Conservation (phyloP, 2,888 invertebrate genomes). For the Dolomedes plantarius region DNA sequence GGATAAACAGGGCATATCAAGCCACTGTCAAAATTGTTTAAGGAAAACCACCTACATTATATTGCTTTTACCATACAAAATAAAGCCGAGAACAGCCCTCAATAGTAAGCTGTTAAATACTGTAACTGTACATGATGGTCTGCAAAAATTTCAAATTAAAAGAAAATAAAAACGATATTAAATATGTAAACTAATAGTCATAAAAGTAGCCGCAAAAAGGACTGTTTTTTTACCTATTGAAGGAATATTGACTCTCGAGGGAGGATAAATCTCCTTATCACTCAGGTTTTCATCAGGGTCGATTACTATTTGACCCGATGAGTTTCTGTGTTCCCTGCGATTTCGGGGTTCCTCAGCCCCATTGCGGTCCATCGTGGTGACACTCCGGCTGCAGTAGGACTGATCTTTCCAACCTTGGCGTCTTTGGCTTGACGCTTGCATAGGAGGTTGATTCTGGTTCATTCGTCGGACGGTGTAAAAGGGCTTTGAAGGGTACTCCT, state of each 20-base stretch:
- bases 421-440: slow-evolving; percentile 33
- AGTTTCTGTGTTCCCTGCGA: slow-evolving; percentile 64
- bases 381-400: slow-evolving; percentile 55
- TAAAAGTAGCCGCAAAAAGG: too few relatives aligned
- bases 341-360: slow-evolving; percentile 24
- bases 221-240: slow-evolving; percentile 82
- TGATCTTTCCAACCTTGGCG: slow-evolving; percentile 66
- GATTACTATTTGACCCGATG: slow-evolving; percentile 81
- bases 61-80: too few relatives aligned
- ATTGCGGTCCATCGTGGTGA: slow-evolving; percentile 25
- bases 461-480: slow-evolving; percentile 50
- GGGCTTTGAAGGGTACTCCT: slow-evolving; percentile 53
- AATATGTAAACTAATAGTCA: too few relatives aligned
- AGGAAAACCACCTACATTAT: too few relatives aligned
- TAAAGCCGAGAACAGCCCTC: too few relatives aligned
- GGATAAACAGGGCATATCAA: too few relatives aligned
- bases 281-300: slow-evolving; percentile 89
- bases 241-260: slow-evolving; percentile 77
- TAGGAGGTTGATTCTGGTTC: slow-evolving; percentile 30
- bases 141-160: too few relatives aligned
- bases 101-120: too few relatives aligned
- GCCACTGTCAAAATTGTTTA: too few relatives aligned
- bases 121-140: too few relatives aligned
- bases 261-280: slow-evolving; percentile 88
- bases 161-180: too few relatives aligned